Evolutionary conservation across 2,888 invertebrate genomes (phyloP).

Genomic region (Phytoseiulus persimilis): DNA sequence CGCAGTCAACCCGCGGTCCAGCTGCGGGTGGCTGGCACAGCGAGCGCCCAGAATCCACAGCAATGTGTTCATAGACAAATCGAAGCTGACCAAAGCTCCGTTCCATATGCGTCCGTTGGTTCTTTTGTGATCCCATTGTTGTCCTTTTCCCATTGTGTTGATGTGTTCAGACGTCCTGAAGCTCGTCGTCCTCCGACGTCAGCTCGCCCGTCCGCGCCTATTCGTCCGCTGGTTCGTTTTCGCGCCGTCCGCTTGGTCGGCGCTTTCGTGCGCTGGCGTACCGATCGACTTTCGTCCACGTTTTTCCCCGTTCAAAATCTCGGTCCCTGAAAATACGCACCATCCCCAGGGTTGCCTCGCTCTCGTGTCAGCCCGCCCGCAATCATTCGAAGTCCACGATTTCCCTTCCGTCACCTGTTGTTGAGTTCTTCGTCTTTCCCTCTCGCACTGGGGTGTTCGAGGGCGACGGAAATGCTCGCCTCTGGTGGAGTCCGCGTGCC

Average conservation of each 20-base stretch:
- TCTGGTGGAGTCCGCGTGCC: no score
- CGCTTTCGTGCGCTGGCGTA: background rate
- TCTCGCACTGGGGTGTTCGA: background rate
- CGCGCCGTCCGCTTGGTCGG: background rate
- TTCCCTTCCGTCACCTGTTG: background rate
- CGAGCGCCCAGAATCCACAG: background rate
- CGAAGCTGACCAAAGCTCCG: background rate
- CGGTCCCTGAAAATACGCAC: background rate
- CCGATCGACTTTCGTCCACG: background rate
- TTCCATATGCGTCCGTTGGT: background rate
- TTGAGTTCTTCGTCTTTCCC: background rate
- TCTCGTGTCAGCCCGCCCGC: background rate
- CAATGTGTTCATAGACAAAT: background rate
- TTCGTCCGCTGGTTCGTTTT: background rate
- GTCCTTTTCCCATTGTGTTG: background rate
- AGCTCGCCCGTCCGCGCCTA: background rate
- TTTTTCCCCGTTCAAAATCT: background rate
- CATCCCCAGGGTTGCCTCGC: background rate
- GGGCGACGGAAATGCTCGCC: background rate
- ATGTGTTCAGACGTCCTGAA: background rate
- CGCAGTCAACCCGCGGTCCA: background rate
- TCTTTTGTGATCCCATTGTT: slow-evolving; percentile 5
- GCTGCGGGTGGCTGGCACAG: background rate
- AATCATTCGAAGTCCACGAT: background rate
- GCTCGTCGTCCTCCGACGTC: background rate